These are phyloP conservation scores for Atherinosoma microstoma DNA, from an alignment of 2,797 vertebrate genomes.

Conservation along the genomic window DNA sequence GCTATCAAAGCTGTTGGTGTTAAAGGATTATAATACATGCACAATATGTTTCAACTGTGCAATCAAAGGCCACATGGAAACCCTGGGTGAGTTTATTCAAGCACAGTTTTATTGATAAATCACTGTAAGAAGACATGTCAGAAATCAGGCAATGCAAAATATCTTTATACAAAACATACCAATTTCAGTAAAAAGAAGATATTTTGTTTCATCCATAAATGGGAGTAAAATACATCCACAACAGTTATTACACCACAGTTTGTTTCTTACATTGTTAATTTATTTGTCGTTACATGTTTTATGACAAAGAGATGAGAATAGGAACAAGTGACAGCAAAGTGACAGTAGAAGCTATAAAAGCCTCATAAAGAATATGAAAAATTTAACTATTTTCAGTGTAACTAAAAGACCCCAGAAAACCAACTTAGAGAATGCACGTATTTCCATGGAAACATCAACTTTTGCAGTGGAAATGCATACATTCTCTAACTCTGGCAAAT, in stretches of 20 bases:
- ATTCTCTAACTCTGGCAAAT: conserved; percentile 11
- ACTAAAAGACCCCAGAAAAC: too few relatives aligned
- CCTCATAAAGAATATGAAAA: neutral
- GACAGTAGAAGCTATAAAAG: neutral
- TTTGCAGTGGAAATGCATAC: conserved; percentile 10
- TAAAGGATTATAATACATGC: neutral
- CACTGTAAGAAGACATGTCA: neutral
- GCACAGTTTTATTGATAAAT: neutral
- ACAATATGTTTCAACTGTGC: neutral
- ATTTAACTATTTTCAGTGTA: neutral
- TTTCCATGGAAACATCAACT: too few relatives aligned
- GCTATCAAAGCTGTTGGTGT: neutral
- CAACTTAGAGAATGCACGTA: too few relatives aligned
- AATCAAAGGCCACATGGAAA: neutral
- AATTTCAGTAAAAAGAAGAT: neutral
- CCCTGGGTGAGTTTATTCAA: neutral
- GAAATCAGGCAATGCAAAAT: neutral
- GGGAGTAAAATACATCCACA: neutral
- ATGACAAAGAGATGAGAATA: neutral
- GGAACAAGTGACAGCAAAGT: neutral
- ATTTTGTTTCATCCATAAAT: neutral
- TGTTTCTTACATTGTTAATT: neutral
- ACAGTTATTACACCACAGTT: neutral
- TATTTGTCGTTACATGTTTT: neutral
- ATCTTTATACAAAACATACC: neutral